Evolutionary conservation across 2,797 vertebrate genomes (phyloP).

Genomic region (Oophaga sylvatica): DNA sequence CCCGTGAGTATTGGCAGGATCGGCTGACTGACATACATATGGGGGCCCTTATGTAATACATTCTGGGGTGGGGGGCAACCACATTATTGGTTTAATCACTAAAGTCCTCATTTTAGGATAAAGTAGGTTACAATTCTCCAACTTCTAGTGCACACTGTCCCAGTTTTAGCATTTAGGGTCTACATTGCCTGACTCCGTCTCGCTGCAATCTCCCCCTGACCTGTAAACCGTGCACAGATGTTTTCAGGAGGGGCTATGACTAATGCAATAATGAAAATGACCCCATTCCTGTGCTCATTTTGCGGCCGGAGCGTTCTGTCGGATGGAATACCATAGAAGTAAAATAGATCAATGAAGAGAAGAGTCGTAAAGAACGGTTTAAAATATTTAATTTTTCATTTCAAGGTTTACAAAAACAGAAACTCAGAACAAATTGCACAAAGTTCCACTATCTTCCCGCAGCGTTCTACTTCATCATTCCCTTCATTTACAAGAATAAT

Average conservation of each 20-base stretch:
- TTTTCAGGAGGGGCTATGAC: conserved; percentile 47
- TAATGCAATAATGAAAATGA: conserved; percentile 23
- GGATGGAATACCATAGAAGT: not conserved
- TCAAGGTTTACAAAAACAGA: conserved; percentile 52
- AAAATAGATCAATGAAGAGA: not conserved
- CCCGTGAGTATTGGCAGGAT: no score
- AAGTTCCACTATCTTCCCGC: not conserved
- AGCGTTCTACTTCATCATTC: not conserved
- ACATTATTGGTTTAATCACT: no score
- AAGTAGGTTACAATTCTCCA: no score
- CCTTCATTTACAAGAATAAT: conserved; percentile 42
- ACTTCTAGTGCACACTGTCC: no score
- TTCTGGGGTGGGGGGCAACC: no score
- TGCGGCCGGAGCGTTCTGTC: conserved; percentile 23
- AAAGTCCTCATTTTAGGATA: no score
- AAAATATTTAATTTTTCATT: conserved; percentile 48
- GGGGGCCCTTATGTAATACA: no score
- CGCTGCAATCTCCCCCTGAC: conserved; percentile 23
- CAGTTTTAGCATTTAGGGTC: not conserved
- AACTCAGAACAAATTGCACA: conserved; percentile 52
- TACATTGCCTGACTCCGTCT: conserved; percentile 31
- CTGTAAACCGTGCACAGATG: conserved; percentile 43
- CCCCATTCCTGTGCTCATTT: not conserved
- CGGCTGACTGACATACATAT: no score
- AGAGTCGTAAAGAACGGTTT: not conserved